phyloP scores from a whole-genome alignment of 2,888 invertebrate species.

The Erebia epiphron region DNA sequence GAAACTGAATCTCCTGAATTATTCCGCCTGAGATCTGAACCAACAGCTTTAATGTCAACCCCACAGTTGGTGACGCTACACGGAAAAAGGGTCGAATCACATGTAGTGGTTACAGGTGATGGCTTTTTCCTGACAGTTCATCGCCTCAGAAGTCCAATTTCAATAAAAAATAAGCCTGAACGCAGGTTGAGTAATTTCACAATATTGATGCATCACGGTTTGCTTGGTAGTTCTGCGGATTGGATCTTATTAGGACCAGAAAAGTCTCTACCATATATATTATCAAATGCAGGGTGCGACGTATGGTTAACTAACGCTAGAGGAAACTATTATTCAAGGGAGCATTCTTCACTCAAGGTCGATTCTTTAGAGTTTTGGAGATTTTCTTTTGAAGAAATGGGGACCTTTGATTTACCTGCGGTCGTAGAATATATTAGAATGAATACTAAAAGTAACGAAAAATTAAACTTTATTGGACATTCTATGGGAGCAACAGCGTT shows the following conservation, averaged over 20 bases:
- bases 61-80: conserved; percentile 59
- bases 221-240: conserved; percentile 69
- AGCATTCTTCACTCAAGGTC: conserved; percentile 49
- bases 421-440: conserved; percentile 58
- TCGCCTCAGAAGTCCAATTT: conserved; percentile 47
- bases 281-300: conserved; percentile 83
- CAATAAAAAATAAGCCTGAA: conserved; percentile 44
- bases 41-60: conserved; percentile 55
- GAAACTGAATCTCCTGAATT: conserved; percentile 43
- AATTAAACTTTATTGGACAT: conserved; percentile 64
- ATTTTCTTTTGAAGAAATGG: conserved; percentile 69
- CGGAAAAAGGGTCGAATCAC: conserved; percentile 60
- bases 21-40: conserved; percentile 46
- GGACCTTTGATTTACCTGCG: conserved; percentile 61
- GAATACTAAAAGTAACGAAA: conserved; percentile 48
- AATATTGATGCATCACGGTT: conserved; percentile 64
- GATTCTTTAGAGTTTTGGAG: conserved; percentile 58
- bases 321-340: conserved; percentile 67
- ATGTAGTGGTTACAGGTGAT: conserved; percentile 59
- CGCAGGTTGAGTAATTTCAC: conserved; percentile 36
- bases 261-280: conserved; percentile 63
- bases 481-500: conserved; percentile 69
- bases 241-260: conserved; percentile 66
- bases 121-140: conserved; percentile 65
- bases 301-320: conserved; percentile 83